Evolutionary conservation across 2,797 vertebrate genomes (phyloP), one percentile per base, ranked within the genome.

Genomic region (Champsocephalus esox): DNA sequence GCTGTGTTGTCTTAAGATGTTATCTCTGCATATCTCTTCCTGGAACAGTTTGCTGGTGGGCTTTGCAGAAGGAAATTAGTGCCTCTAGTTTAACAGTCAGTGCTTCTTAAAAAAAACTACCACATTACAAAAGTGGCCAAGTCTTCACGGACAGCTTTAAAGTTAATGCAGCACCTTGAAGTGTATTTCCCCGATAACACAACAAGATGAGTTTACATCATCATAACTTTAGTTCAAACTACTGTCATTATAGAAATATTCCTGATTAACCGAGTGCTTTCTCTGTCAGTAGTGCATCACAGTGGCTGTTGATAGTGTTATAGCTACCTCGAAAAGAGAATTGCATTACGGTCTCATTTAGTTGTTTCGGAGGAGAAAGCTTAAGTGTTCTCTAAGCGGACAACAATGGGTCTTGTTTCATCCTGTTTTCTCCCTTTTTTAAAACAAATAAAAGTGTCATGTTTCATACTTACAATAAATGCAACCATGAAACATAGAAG

Each of bases 1-100:
- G 43, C 56, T 52, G 16, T 61, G 32, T 2, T 38, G 56, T 60
- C 10, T 13, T 24, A 7, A 54, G 50, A 1, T 0, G 38, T 73
- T 55, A 64, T 80, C 51, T n/a, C 3, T 48, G 64, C n/a, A 56
- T 50, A 46, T 75, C 78, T 75, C 44, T 62, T 43, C 16, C 68
- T 19, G 12, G 58, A 66, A 78, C 67, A 64, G 56, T 6, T 10
- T 62, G 34, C 38, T 72, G 65, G 28, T 41, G 4, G 49, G 49
- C 12, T 79, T 1, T 21, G 9, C 46, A 44, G 48, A 38, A 57
- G 8, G 3, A 48, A 16, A 32, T 32, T 11, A 21, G 10, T 41
- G 46, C 49, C 11, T 49, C 16, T 46, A 12, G 13, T 49, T 54
- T 49, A 17, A 76, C n/a, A 61, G 21, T 58, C 41, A 3, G 45